These are phyloP conservation scores for Malachius bipustulatus DNA, from an alignment of 2,888 invertebrate species.

Conservation along the genomic window DNA sequence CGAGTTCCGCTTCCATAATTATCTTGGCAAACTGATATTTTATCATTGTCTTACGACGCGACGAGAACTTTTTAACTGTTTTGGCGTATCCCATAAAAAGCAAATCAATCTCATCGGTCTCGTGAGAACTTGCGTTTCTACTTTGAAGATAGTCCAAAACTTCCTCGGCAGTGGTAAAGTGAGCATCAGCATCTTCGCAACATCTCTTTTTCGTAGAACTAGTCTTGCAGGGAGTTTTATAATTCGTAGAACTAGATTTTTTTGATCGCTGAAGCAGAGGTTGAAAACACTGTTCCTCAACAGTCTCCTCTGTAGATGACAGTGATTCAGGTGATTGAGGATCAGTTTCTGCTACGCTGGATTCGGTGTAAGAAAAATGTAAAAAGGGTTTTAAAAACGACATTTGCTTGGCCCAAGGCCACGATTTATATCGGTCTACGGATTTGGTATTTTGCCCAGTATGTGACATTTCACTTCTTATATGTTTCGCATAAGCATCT, in stretches of 20 bases:
- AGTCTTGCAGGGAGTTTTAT: too few species aligned
- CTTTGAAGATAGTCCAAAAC: background rate
- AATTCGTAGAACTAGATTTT: too few species aligned
- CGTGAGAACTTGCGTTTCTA: background rate
- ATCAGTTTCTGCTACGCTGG: background rate
- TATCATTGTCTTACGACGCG: constrained; percentile 2
- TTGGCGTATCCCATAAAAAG: constrained; percentile 1
- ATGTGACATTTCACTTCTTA: constrained; percentile 5
- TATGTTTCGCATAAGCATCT: constrained; percentile 7
- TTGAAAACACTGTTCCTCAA: too few species aligned
- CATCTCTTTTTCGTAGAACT: background rate
- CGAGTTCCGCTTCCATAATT: constrained; percentile 1
- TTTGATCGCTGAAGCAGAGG: too few species aligned
- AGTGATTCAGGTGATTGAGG: too few species aligned
- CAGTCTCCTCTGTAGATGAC: background rate
- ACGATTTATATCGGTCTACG: background rate
- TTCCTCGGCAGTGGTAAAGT: background rate
- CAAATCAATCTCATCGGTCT: constrained; percentile 3
- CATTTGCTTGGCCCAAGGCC: constrained; percentile 12
- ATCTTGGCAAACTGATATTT: constrained; percentile 2
- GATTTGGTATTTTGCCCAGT: constrained; percentile 6
- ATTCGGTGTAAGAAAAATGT: constrained; percentile 4
- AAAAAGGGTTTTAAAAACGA: constrained; percentile 6
- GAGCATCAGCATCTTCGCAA: background rate
- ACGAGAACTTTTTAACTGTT: background rate